Base-by-base conservation (phyloP, 1,140 invertebrate genomes). In the Popillia japonica region DNA sequence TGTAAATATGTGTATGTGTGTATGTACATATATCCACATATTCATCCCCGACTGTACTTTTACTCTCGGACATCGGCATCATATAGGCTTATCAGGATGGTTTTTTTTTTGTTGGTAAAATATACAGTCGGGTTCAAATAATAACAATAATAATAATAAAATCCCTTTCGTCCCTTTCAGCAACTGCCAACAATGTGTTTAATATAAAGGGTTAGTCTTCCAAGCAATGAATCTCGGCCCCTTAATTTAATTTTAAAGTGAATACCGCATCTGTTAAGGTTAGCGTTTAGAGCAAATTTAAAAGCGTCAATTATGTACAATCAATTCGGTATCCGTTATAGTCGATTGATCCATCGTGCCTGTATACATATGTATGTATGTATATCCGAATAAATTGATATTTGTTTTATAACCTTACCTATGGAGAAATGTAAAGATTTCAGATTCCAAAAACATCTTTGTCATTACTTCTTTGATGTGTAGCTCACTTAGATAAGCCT, bases 1-100 rank as follows among this genome's bases (percentile, higher is more conserved):
- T 80, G 81, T 82, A 85, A 84, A 85, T 82, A 85, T 85, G 83
- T 81, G 84, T 85, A 85, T 85, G 84, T 83, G n/a, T n/a, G n/a
- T n/a, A n/a, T n/a, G n/a, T n/a, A n/a, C n/a, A n/a, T n/a, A n/a
- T n/a, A n/a, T n/a, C n/a, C n/a, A n/a, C n/a, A n/a, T n/a, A n/a
- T n/a, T n/a, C n/a, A n/a, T n/a, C n/a, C n/a, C n/a, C n/a, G n/a
- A n/a, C n/a, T n/a, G n/a, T n/a, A n/a, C n/a, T n/a, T n/a, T n/a
- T n/a, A n/a, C n/a, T n/a, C n/a, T n/a, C n/a, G n/a, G n/a, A n/a
- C n/a, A n/a, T n/a, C n/a, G n/a, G n/a, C n/a, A n/a, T n/a, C n/a
- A n/a, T n/a, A n/a, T n/a, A n/a, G n/a, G n/a, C n/a, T n/a, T n/a
- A n/a, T n/a, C n/a, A n/a, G n/a, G n/a, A n/a, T n/a, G n/a, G n/a